Evolutionary conservation across 2,113 vertebrate genomes (phyloP).

Genomic region (Dinomys branickii): DNA sequence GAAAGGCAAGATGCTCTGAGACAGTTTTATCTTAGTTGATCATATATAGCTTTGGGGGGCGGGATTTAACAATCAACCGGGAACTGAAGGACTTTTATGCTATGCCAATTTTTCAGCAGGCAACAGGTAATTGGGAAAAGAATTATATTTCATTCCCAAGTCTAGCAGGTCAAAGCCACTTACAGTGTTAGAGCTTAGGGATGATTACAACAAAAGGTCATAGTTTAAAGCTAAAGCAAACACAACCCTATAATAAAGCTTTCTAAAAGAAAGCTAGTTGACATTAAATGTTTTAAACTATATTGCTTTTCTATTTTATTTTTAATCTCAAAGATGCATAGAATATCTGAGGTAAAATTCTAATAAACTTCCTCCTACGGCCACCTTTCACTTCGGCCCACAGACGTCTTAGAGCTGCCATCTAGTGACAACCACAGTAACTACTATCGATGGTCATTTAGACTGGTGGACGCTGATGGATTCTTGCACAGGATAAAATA

Average conservation of each 20-base stretch:
- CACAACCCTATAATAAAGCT: not conserved
- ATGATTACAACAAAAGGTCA: not conserved
- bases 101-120: not conserved
- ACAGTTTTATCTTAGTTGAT: not conserved
- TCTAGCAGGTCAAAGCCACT: not conserved
- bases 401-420: slow-evolving; percentile 49
- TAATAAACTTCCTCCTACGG: not conserved
- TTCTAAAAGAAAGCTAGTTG: not conserved
- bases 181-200: not conserved
- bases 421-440: slow-evolving; percentile 33
- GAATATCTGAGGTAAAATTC: slow-evolving; percentile 16
- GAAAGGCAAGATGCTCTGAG: not conserved
- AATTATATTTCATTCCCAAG: not conserved
- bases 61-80: not conserved
- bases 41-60: not conserved
- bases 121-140: not conserved
- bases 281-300: not conserved
- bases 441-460: not conserved
- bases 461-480: not conserved
- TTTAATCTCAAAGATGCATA: not conserved
- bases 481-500: slow-evolving; percentile 17
- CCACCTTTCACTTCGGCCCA: slow-evolving; percentile 1
- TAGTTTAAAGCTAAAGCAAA: not conserved
- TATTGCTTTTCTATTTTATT: not conserved
- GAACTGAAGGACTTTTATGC: not conserved